phyloP scores from a whole-genome alignment of 2,888 invertebrate genomes.

The Creontiades dilutus region DNA sequence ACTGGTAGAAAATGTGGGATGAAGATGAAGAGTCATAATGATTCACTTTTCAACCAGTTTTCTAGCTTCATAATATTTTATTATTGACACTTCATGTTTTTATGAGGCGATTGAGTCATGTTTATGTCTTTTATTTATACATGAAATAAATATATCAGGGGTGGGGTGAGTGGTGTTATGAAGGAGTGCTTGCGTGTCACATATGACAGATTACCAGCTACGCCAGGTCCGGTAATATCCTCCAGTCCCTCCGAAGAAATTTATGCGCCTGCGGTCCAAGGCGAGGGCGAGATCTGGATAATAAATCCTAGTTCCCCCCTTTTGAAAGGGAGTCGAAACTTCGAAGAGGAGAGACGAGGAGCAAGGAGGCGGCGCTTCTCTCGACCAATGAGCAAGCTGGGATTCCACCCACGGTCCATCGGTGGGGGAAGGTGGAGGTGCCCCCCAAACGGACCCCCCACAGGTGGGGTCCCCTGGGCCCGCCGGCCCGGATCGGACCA shows the following conservation, averaged over 20 bases:
- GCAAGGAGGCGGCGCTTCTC: constrained; percentile 30
- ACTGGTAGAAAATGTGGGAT: too few relatives aligned
- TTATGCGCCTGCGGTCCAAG: constrained; percentile 48
- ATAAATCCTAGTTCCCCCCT: constrained; percentile 49
- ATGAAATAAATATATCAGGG: constrained; percentile 8
- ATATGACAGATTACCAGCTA: constrained; percentile 55
- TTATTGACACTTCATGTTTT: too few relatives aligned
- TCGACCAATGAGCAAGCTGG: constrained; percentile 30
- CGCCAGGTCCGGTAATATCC: constrained; percentile 46
- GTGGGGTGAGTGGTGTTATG: neutral
- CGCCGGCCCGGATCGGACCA: constrained; percentile 22
- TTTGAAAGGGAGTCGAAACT: constrained; percentile 32
- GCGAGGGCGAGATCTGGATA: constrained; percentile 43
- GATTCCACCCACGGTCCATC: neutral
- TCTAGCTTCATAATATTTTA: too few relatives aligned
- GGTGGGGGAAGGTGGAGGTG: constrained; percentile 7
- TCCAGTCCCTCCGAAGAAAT: constrained; percentile 48
- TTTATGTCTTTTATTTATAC: neutral
- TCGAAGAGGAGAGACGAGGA: constrained; percentile 12
- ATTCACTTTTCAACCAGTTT: too few relatives aligned
- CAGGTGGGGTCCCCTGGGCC: constrained; percentile 38
- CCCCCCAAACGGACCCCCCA: constrained; percentile 34
- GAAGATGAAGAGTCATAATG: too few relatives aligned
- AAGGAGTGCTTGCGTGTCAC: constrained; percentile 49
- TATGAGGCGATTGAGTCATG: too few relatives aligned